Evolutionary conservation across 2,797 vertebrate genomes (phyloP), one percentile per base, ranked within the genome.

Genomic region (Kryptolebias ocellatus): DNA sequence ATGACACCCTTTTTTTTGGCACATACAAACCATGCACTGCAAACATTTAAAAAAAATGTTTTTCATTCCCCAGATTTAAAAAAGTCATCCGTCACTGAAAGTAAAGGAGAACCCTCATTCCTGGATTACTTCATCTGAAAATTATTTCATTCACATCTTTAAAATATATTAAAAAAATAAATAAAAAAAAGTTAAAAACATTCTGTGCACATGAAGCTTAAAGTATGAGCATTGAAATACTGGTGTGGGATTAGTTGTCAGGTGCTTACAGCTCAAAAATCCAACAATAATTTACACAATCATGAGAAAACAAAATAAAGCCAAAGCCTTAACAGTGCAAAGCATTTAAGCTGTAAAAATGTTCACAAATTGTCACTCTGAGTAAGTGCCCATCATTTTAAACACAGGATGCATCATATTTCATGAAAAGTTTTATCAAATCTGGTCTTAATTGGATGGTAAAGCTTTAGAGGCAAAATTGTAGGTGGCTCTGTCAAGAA

Each of bases 301-400:
- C 62, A 60, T 61, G 10, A 18, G 12, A 53, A 29, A 47, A 29
- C 59, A 53, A 60, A 29, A 15, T 75, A 79, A 83, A 87, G 80
- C 75, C 67, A 76, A 74, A 60, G 64, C 70, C 70, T 70, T 54
- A 74, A 80, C 66, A 87, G 85, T 90, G 87, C 79, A 87, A 89
- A 87, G 44, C 79, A 76, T 60, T 66, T 71, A 52, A 70, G 57
- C 60, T 39, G 76, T 79, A 83, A 53, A 86, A 80, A 76, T 31
- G 56, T 55, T 31, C 63, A 55, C 72, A 72, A 37, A 51, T 37
- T 66, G 54, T 74, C 60, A 68, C 16, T 42, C 71, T n/a, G 78
- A 79, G 74, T 72, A 58, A 71, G 54, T 45, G 47, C 51, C 71
- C 0, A 2, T 53, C 46, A 34, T 61, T 52, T 59, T 50, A 37